Conservation (phyloP, 1,140 invertebrate genomes). For the Temnothorax curvispinosus region DNA sequence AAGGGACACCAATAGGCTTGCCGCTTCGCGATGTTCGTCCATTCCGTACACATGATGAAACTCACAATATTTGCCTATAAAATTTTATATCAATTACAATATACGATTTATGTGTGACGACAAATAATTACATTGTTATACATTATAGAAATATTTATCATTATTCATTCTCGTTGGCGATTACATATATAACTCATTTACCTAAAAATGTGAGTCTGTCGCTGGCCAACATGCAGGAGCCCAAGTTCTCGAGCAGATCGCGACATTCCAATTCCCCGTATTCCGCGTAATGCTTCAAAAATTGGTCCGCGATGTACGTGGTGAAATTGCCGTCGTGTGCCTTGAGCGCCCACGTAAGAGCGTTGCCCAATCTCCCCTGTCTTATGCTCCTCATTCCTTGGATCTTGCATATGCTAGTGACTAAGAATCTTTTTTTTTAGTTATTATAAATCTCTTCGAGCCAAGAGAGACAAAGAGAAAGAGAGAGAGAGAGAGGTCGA, state of each 20-base stretch:
- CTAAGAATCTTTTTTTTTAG: slow-evolving; percentile 81
- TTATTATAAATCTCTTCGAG: slow-evolving; percentile 37
- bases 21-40: slow-evolving; percentile 91
- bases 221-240: slow-evolving; percentile 91
- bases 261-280: slow-evolving; percentile 88
- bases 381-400: slow-evolving; percentile 88
- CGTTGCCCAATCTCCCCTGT: slow-evolving; percentile 89
- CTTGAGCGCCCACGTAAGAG: slow-evolving; percentile 93
- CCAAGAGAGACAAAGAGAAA: neutral
- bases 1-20: slow-evolving; percentile 91
- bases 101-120: too few species aligned
- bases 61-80: slow-evolving; percentile 93
- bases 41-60: slow-evolving; percentile 93
- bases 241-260: slow-evolving; percentile 92
- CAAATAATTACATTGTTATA: slow-evolving; percentile 7
- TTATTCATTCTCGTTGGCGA: neutral
- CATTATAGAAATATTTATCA: neutral
- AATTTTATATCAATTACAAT: slow-evolving; percentile 20
- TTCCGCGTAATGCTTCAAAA: slow-evolving; percentile 89
- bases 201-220: slow-evolving; percentile 93
- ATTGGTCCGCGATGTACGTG: slow-evolving; percentile 89
- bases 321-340: slow-evolving; percentile 89
- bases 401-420: slow-evolving; percentile 90
- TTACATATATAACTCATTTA: slow-evolving; percentile 79
- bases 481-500: slow-evolving; percentile 26